Conservation (phyloP, 2,797 vertebrate genomes). For the Galago senegalensis region DNA sequence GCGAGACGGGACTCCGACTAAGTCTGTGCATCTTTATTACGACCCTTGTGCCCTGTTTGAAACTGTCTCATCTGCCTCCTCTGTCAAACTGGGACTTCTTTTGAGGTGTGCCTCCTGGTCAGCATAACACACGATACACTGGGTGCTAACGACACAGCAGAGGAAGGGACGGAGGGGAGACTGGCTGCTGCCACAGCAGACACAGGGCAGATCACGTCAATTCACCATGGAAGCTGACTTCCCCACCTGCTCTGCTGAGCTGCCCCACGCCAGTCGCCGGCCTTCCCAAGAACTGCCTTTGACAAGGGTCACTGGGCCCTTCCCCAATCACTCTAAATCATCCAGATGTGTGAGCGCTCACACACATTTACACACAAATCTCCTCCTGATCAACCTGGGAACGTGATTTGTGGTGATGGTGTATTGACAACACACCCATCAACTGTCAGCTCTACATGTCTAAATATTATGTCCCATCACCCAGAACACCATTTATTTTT, state of each 20-base stretch:
- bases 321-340: background rate
- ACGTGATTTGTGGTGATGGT: constrained; percentile 47
- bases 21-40: fast-evolving
- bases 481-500: constrained; percentile 63
- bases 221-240: background rate
- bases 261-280: background rate
- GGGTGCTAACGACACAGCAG: background rate
- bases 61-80: background rate
- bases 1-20: fast-evolving
- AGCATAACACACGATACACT: background rate
- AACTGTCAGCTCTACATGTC: constrained; percentile 66
- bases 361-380: background rate
- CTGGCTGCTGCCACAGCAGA: background rate
- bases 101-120: background rate
- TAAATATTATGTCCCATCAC: constrained; percentile 74
- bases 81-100: background rate
- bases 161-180: background rate
- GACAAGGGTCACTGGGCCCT: background rate
- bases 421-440: constrained; percentile 66
- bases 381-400: constrained; percentile 3
- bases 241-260: background rate
- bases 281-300: background rate
- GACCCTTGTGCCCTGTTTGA: background rate
- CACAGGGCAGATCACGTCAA: background rate
- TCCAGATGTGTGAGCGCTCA: fast-evolving